Evolutionary conservation across 2,797 vertebrate species (phyloP).

Genomic region (Gymnothorax javanicus): DNA sequence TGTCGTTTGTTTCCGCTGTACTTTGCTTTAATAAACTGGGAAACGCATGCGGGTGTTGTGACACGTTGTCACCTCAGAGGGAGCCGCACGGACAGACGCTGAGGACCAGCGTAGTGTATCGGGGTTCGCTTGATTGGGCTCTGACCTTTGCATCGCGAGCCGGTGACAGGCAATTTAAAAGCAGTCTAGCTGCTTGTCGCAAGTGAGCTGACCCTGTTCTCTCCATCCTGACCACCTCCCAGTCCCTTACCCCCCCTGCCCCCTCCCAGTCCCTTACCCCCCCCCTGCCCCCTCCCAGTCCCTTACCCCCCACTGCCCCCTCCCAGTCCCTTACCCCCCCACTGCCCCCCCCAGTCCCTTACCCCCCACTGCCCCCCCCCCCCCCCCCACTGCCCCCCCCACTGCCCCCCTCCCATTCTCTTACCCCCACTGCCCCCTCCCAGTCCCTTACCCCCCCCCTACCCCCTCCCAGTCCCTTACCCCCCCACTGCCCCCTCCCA

Average conservation of each 20-base stretch:
- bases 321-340: too few relatives aligned
- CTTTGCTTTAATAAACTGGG: slow-evolving; percentile 62
- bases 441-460: slow-evolving; percentile 58
- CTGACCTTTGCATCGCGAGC: slow-evolving; percentile 81
- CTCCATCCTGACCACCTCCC: slow-evolving; percentile 30
- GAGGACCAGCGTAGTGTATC: slow-evolving; percentile 53
- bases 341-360: too few relatives aligned
- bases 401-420: slow-evolving; percentile 20
- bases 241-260: slow-evolving; percentile 44
- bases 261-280: slow-evolving; percentile 50
- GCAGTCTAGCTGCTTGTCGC: slow-evolving; percentile 66
- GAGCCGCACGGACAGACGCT: slow-evolving; percentile 59
- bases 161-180: slow-evolving; percentile 84
- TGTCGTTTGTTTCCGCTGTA: background rate
- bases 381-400: too few relatives aligned
- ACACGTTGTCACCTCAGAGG: slow-evolving; percentile 71
- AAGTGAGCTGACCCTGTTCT: slow-evolving; percentile 40
- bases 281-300: slow-evolving; percentile 58
- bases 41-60: slow-evolving; percentile 59
- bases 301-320: background rate
- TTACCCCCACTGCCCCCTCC: slow-evolving; percentile 43
- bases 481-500: too few relatives aligned
- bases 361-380: slow-evolving; percentile 37
- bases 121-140: slow-evolving; percentile 68
- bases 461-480: slow-evolving; percentile 47